Evolutionary conservation across 2,888 invertebrate species (phyloP).

Genomic region (Tiphia femorata): DNA sequence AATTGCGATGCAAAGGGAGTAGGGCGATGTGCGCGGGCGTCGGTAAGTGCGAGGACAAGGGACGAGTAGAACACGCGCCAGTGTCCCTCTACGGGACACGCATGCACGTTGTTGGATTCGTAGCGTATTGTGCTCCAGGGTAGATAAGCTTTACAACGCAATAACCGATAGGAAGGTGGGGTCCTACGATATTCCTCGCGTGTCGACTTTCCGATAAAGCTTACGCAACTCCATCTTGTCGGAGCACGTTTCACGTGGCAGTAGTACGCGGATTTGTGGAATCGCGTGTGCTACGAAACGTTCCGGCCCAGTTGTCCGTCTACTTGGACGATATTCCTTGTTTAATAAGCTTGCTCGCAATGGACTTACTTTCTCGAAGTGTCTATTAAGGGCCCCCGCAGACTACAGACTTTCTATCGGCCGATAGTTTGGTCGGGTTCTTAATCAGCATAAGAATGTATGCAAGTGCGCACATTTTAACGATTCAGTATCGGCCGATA

Average conservation of each 20-base stretch:
- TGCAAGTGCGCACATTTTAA: no score
- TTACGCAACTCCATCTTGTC: conserved; percentile 36
- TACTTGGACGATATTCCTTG: no score
- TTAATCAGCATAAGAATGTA: no score
- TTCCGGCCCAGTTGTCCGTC: no score
- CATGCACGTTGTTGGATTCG: neutral
- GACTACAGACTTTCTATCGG: no score
- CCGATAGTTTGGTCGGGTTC: no score
- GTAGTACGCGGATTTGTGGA: conserved; percentile 10
- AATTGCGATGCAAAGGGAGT: neutral
- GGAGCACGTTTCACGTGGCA: conserved; percentile 5
- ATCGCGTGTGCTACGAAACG: conserved; percentile 10
- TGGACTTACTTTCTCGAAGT: no score
- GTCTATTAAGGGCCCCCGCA: no score
- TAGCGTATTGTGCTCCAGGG: conserved; percentile 30
- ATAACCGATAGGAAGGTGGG: conserved; percentile 46
- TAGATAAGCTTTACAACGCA: conserved; percentile 54
- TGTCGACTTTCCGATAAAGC: conserved; percentile 44
- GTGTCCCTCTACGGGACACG: neutral
- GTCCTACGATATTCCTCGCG: conserved; percentile 40
- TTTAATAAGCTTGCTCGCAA: no score
- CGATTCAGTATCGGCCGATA: no score
- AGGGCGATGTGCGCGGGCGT: no score
- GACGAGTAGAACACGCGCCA: conserved; percentile 4
- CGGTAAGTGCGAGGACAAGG: neutral